Percentiles rank a stretch among this genome's conserved stretches.
phyloP scores from a whole-genome alignment of 2,888 invertebrate genomes.

The Archips xylosteana region DNA sequence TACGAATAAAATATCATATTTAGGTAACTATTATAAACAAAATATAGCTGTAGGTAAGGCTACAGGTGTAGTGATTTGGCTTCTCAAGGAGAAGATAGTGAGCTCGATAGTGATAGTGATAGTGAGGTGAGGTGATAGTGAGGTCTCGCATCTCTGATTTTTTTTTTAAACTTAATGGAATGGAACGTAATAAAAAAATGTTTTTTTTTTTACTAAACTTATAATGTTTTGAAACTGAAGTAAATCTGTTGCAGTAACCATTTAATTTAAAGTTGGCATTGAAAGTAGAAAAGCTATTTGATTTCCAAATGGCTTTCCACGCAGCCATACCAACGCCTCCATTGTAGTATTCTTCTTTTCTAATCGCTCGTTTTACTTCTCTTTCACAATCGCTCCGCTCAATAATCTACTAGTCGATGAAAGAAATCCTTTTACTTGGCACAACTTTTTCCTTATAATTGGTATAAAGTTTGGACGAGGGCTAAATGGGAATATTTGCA shows the following conservation, averaged over 20 bases:
- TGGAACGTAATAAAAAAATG: too few species aligned
- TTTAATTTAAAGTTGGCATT: not conserved
- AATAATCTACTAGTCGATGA: constrained; percentile 7
- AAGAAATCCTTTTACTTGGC: constrained; percentile 26
- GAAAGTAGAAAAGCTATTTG: not conserved
- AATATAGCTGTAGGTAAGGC: too few species aligned
- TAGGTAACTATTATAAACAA: too few species aligned
- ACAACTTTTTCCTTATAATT: constrained; percentile 34
- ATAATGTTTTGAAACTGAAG: too few species aligned
- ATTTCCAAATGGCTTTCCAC: constrained; percentile 1
- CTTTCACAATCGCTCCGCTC: constrained; percentile 7
- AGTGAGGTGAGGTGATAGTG: too few species aligned
- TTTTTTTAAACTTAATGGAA: too few species aligned
- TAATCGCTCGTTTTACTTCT: constrained; percentile 15
- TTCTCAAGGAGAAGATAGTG: too few species aligned
- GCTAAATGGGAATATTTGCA: constrained; percentile 34
- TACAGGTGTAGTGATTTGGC: too few species aligned
- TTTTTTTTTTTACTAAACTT: too few species aligned
- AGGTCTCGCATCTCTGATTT: too few species aligned
- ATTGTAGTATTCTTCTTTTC: constrained; percentile 22
- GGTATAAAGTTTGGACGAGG: constrained; percentile 26
- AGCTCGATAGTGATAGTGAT: too few species aligned
- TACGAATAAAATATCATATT: not conserved
- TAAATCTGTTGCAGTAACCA: too few species aligned
- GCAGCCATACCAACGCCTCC: constrained; percentile 22